phyloP scores from a whole-genome alignment of 2,888 invertebrate species.

The Sericinus montela region DNA sequence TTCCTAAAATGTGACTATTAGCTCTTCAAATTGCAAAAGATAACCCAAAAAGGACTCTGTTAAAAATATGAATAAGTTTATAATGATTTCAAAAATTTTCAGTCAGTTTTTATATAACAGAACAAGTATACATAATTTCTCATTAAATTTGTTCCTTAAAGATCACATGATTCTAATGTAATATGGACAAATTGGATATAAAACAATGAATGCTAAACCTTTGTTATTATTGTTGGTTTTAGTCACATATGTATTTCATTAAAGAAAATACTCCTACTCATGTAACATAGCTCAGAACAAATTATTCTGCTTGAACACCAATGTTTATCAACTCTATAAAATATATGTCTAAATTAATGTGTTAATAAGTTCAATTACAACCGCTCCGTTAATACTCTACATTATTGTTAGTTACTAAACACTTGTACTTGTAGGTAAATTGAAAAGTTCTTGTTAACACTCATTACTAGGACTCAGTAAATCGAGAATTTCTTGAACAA shows the following conservation, averaged over 20 bases:
- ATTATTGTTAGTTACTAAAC: constrained; percentile 72
- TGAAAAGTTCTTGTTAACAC: constrained; percentile 36
- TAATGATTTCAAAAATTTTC: too few species aligned
- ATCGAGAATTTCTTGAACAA: constrained; percentile 90
- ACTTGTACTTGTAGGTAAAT: constrained; percentile 71
- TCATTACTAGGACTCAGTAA: constrained; percentile 65
- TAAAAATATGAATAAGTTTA: too few species aligned
- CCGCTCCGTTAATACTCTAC: constrained; percentile 46
- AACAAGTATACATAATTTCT: not conserved
- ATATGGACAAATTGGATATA: too few species aligned
- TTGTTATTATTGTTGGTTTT: not conserved
- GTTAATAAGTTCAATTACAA: constrained; percentile 61
- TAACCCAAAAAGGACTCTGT: not conserved
- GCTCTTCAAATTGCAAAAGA: too few species aligned
- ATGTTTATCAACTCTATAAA: constrained; percentile 33
- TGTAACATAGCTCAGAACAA: not conserved
- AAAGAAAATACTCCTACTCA: not conserved
- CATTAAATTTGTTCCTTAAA: too few species aligned
- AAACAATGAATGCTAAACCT: too few species aligned
- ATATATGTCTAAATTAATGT: too few species aligned
- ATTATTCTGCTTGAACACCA: not conserved
- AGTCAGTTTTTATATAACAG: not conserved
- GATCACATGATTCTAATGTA: too few species aligned
- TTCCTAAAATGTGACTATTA: too few species aligned
- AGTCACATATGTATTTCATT: not conserved